Evolutionary conservation across 2,113 vertebrate species (phyloP), one percentile per base, ranked within the genome.

Genomic region (Passer montanus): DNA sequence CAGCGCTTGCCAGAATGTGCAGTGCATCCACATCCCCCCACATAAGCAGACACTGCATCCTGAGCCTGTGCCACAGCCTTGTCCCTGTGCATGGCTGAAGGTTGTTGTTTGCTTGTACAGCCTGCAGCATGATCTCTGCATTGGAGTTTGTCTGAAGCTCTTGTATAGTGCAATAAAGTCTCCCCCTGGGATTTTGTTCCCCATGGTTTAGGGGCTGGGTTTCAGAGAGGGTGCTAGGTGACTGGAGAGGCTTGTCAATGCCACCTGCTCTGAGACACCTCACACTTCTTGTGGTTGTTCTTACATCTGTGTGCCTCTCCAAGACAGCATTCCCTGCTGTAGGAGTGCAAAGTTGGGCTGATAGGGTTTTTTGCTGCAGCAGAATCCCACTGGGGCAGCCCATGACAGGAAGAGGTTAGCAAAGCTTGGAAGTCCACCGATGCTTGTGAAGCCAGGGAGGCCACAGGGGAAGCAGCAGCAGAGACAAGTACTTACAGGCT

Each of bases 51-150:
- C 14, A 10, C 64, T 23, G 39, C 47, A 13, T n/a, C 33, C 31
- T 31, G 33, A 60, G 63, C 33, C 63, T 44, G 27, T 37, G 19
- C 37, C 64, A 39, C 74, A 78, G 16, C n/a, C 64, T 63, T 46
- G 39, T 43, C 18, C 27, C 73, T 41, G 28, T 41, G 47, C 39
- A 63, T n/a, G 41, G 28, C 4, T 47, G 49, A 47, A 79, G 21
- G 26, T 30, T 30, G 72, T 35, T 53, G 35, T 43, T 31, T 64
- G 15, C 15, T 52, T 43, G 46, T 76, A 41, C 30, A 15, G 52
- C 18, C 20, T 26, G 15, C 3, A 11, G 31, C 0, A 0, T 31
- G 10, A 30, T 35, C n/a, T 77, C 58, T 37, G 19, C 41, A 6
- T n/a, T 35, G 23, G 41, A 27, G 15, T 30, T 20, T 6, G 5